Conservation (phyloP, 2,113 vertebrate genomes). For the Rafetus swinhoei region DNA sequence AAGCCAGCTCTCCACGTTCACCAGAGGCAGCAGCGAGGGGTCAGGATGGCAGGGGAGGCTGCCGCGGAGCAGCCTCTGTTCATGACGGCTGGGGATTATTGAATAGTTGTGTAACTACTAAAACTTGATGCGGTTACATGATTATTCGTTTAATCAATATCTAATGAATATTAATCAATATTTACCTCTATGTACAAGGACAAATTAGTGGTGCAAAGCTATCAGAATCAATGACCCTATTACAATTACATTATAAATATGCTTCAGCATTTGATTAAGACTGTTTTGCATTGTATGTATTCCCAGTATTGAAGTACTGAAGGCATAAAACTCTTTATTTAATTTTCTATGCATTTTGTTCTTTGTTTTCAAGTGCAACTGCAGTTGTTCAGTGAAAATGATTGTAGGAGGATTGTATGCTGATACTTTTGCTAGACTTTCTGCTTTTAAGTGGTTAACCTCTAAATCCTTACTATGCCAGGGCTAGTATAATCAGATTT, state of each 20-base stretch:
- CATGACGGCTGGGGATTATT: too few relatives aligned
- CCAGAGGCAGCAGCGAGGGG: too few relatives aligned
- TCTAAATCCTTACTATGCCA: neutral
- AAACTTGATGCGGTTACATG: too few relatives aligned
- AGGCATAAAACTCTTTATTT: neutral
- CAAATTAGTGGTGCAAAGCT: neutral
- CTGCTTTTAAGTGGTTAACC: neutral
- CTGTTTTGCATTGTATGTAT: neutral
- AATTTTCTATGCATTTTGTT: neutral
- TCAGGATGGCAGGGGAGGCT: too few relatives aligned
- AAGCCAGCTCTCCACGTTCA: too few relatives aligned
- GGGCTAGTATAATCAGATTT: neutral
- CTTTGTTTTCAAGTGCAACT: neutral
- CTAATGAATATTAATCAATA: too few relatives aligned
- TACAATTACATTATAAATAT: neutral
- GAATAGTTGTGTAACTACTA: too few relatives aligned
- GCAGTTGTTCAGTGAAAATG: neutral
- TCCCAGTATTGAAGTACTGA: neutral
- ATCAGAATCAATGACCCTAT: neutral
- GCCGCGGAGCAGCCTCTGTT: too few relatives aligned
- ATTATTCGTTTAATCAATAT: too few relatives aligned
- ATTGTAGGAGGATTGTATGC: neutral
- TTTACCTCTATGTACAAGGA: neutral
- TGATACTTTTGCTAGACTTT: neutral
- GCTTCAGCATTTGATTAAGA: neutral